Evolutionary conservation across 2,113 vertebrate species (phyloP).

Genomic region (Desmodus rotundus): DNA sequence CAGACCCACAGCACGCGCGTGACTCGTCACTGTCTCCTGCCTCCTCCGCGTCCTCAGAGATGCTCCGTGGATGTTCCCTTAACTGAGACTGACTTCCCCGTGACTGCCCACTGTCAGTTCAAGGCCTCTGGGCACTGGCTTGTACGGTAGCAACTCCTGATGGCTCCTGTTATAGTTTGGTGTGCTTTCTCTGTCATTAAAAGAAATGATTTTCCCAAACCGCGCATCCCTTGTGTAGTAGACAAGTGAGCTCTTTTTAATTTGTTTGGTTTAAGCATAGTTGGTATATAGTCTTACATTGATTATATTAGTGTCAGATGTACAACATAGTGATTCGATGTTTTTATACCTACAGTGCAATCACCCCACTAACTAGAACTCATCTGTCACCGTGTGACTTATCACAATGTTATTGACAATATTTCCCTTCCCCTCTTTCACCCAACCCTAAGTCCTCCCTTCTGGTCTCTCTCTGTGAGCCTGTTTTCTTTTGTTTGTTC

Average conservation of each 20-base stretch:
- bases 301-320: not conserved
- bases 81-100: not conserved
- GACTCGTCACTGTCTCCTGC: not conserved
- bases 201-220: slow-evolving; percentile 63
- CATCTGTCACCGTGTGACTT: not conserved
- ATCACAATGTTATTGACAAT: not conserved
- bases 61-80: not conserved
- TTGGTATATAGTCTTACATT: not conserved
- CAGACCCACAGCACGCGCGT: not conserved
- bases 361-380: not conserved
- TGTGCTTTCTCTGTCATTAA: slow-evolving; percentile 72
- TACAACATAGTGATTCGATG: not conserved
- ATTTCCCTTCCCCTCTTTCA: not conserved
- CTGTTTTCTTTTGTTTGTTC: not conserved
- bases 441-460: too few species aligned
- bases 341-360: not conserved
- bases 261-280: not conserved
- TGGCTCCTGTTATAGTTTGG: slow-evolving; percentile 53
- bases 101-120: not conserved
- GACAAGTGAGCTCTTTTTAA: not conserved
- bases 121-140: not conserved
- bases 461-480: not conserved
- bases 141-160: not conserved
- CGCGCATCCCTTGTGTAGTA: not conserved
- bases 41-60: slow-evolving; percentile 18